Base-by-base conservation (phyloP, 2,888 invertebrate genomes). In the Nomada fabriciana region DNA sequence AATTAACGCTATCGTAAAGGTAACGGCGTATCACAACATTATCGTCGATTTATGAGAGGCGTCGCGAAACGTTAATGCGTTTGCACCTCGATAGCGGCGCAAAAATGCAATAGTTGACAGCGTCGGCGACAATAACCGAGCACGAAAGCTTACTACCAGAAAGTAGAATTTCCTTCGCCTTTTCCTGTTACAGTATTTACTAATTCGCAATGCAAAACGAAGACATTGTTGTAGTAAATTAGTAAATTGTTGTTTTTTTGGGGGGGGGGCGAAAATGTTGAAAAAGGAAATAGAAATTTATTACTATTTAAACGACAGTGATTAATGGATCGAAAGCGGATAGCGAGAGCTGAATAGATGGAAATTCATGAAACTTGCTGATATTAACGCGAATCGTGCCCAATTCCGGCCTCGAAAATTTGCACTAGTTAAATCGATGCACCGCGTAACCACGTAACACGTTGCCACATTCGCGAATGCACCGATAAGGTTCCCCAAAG, bases 391-490 rank as follows among this genome's bases (percentile, higher is more conserved):
- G 43, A 29, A 59, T 42, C 42, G 78, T 57, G 42, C 50, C 23
- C 72, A 42, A 78, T 65, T 55, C 25, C 11, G 60, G 60, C 50
- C 67, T 68, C 61, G 67, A 52, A 64, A 71, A 52, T 67, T 65
- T 64, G 47, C 52, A 63, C 36, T 36, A 47, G 81, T 81, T 81
- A 64, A 64, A 81, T 80, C 80, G 80, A 80, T 80, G 80, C 80
- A 80, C 50, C 64, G 47, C 15, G 64, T 7, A 52, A 50, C 64
- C 80, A 64, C 80, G 81, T 69, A 80, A 69, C 53, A 42, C 76
- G 76, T 82, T 72, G 71, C 67, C 82, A 75, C 82, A 82, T 68
- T 77, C 82, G 76, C 70, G 72, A 72, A 73, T 82, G 64, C 73
- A 23, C 69, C 64, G 83, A 82, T 82, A 82, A 82, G 69, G 43